phyloP scores from a whole-genome alignment of 2,888 invertebrate genomes.

The Marasmarcha lunaedactyla region DNA sequence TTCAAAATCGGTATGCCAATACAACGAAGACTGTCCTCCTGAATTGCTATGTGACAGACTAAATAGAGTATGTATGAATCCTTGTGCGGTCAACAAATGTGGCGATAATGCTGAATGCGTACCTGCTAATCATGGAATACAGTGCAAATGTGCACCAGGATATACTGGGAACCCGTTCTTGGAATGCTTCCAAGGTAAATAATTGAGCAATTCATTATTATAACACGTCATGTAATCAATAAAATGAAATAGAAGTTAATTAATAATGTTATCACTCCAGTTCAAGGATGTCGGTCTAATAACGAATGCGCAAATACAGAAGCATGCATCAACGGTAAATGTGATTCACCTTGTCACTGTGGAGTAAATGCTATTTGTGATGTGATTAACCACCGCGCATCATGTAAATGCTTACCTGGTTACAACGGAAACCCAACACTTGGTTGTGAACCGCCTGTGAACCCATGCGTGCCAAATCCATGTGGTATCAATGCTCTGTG shows the following conservation, averaged over 20 bases:
- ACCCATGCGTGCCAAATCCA: constrained; percentile 88
- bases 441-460: constrained; percentile 79
- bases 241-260: too few relatives aligned
- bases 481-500: constrained; percentile 89
- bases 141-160: constrained; percentile 81
- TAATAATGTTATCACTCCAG: constrained; percentile 30
- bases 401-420: constrained; percentile 85
- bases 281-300: constrained; percentile 79
- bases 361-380: constrained; percentile 86
- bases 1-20: constrained; percentile 77
- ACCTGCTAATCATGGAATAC: constrained; percentile 79
- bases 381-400: constrained; percentile 81
- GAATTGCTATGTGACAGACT: constrained; percentile 86
- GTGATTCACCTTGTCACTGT: constrained; percentile 82
- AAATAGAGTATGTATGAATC: constrained; percentile 86
- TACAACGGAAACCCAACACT: constrained; percentile 82
- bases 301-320: constrained; percentile 79
- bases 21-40: constrained; percentile 92
- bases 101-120: constrained; percentile 86
- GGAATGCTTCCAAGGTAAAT: constrained; percentile 75
- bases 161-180: constrained; percentile 83
- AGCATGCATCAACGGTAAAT: constrained; percentile 83
- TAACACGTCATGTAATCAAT: too few relatives aligned
- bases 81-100: constrained; percentile 83
- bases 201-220: constrained; percentile 3